Evolutionary conservation across 2,888 invertebrate genomes (phyloP).

Genomic region (Lamproptera curius): DNA sequence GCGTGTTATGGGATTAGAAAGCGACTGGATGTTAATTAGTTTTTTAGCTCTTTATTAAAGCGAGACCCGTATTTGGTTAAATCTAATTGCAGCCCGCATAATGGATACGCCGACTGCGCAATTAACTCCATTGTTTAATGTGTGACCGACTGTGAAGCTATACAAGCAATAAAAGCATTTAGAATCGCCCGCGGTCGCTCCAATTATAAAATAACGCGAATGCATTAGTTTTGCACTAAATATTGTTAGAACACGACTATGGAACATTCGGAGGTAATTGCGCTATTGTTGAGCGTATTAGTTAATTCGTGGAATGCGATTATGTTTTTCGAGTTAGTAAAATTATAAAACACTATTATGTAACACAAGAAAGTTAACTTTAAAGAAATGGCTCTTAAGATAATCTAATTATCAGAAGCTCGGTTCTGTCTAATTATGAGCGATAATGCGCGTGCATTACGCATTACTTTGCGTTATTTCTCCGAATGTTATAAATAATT

Average conservation of each 20-base stretch:
- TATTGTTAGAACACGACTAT: slow-evolving; percentile 3
- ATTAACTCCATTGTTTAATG: slow-evolving; percentile 72
- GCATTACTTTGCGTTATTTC: too few relatives aligned
- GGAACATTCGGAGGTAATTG: background rate
- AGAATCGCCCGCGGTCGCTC: slow-evolving; percentile 55
- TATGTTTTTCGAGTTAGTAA: background rate
- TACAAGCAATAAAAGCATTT: slow-evolving; percentile 58
- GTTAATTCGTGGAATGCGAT: background rate
- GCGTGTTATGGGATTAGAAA: slow-evolving; percentile 8
- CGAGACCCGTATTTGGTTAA: slow-evolving; percentile 72
- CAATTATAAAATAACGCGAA: slow-evolving; percentile 46
- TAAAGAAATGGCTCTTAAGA: too few relatives aligned
- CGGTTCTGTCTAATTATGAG: too few relatives aligned
- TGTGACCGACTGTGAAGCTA: slow-evolving; percentile 64
- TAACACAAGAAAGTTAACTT: background rate
- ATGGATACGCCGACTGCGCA: slow-evolving; percentile 66
- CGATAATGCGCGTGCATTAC: background rate
- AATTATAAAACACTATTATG: background rate
- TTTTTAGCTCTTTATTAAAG: slow-evolving; percentile 43
- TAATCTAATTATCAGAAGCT: too few relatives aligned
- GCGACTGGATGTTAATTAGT: slow-evolving; percentile 15
- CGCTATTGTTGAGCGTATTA: background rate
- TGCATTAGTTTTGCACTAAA: slow-evolving; percentile 21
- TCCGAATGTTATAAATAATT: too few relatives aligned
- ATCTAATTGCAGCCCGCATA: slow-evolving; percentile 73